Base-by-base conservation (phyloP, 2,113 vertebrate species). In the Sprattus sprattus region DNA sequence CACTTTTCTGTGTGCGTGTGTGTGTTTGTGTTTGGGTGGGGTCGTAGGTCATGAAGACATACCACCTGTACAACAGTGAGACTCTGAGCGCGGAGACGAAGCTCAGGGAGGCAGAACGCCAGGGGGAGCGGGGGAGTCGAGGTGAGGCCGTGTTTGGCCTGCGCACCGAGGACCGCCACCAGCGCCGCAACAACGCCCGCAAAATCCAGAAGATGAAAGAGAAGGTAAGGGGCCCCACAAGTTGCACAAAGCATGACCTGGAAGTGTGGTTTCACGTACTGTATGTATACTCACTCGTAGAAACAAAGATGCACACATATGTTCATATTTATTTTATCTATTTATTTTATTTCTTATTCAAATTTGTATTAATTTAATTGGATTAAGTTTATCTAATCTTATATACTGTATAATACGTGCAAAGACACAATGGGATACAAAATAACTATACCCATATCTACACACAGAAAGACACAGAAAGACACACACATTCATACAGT, bases 121-220 rank as follows among this genome's bases (percentile, higher is more conserved):
- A 99, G 92, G 98, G 99, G 91, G 98, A 98, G 71, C 97, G 99
- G 83, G 95, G 97, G 16, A 93, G 97, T 3, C 96, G 96, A 4
- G 96, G 94, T 50, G 98, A 99, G 88, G 97, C 97, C 0, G 96
- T 98, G 87, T 99, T 99, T 85, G 96, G 97, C 52, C 96, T 99
- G 88, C 94, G 97, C 83, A 96, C 98, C 20, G 98, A 99, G 89
- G 98, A 99, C 60, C 97, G 97, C 82, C 97, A 99, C 89, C 98
- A 98, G 94, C 95, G 98, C 83, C 95, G 98, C 83, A 99, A 99
- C 92, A 98, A 98, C n/a, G 97, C 99, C 71, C 98, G 98, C 89
- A 99, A 99, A 93, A 99, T 99, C 88, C 98, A 99, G 93, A 99
- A 99, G 94, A 99, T 99, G 98, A 98, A 98, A 89, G 98, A 99